These are phyloP conservation scores for Botrylloides violaceus DNA, from an alignment of 23 tunicate species.

Conservation along the genomic window DNA sequence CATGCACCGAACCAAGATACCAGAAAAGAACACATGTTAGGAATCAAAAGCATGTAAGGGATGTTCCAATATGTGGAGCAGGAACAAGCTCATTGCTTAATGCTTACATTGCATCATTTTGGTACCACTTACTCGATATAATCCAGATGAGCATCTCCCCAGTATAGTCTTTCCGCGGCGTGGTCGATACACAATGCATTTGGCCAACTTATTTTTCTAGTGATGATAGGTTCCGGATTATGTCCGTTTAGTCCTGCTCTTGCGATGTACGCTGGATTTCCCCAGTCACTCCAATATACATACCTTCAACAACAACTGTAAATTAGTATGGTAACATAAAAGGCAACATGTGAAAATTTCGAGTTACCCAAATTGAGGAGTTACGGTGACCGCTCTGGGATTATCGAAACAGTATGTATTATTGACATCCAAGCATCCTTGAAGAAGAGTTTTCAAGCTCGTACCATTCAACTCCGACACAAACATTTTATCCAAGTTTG, in stretches of 20 bases:
- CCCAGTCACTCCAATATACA: slow-evolving; percentile 71
- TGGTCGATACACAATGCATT: slow-evolving; percentile 69
- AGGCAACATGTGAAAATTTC: neutral
- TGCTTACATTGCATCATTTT: too few relatives aligned
- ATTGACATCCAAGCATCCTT: slow-evolving; percentile 64
- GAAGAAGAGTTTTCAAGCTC: slow-evolving; percentile 35
- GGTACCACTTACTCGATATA: slow-evolving; percentile 68
- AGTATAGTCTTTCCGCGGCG: slow-evolving; percentile 73
- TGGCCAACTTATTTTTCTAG: slow-evolving; percentile 52
- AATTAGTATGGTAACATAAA: neutral
- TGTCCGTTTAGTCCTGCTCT: slow-evolving; percentile 74
- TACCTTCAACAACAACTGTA: slow-evolving; percentile 17
- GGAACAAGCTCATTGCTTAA: too few relatives aligned
- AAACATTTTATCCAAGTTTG: slow-evolving; percentile 32
- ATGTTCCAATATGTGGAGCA: too few relatives aligned
- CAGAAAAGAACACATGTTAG: too few relatives aligned
- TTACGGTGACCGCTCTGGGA: slow-evolving; percentile 54
- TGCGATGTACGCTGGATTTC: slow-evolving; percentile 65
- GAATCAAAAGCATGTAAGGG: too few relatives aligned
- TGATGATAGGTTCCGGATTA: slow-evolving; percentile 37
- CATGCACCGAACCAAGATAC: too few relatives aligned
- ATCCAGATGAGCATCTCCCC: slow-evolving; percentile 66
- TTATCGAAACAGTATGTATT: slow-evolving; percentile 63
- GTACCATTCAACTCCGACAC: slow-evolving; percentile 87
- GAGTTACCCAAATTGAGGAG: slow-evolving; percentile 66